Evolutionary conservation across 2,113 vertebrate genomes (phyloP).

Genomic region (Steatornis caripensis): DNA sequence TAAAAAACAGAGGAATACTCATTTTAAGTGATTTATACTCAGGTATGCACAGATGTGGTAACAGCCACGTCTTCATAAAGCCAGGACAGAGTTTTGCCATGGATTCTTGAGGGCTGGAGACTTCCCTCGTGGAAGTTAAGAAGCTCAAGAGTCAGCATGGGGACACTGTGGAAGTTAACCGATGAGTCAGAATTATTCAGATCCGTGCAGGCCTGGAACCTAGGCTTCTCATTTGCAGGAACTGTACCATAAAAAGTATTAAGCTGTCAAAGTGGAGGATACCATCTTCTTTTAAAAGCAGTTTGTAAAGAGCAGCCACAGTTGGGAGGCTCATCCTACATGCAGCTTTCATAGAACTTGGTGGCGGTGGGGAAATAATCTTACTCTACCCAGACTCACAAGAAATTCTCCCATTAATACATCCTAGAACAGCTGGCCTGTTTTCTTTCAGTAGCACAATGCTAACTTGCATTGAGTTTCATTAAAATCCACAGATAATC

Average conservation of each 20-base stretch:
- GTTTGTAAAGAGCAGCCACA: background rate
- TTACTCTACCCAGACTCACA: background rate
- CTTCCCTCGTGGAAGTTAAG: background rate
- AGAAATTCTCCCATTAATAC: background rate
- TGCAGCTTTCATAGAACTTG: background rate
- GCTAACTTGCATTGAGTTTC: background rate
- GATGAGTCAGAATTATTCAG: background rate
- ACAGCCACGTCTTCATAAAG: background rate
- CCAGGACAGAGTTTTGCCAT: background rate
- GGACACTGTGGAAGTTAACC: background rate
- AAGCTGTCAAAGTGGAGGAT: background rate
- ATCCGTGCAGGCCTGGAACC: background rate
- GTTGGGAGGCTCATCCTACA: background rate
- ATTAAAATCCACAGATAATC: background rate
- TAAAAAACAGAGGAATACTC: constrained; percentile 54
- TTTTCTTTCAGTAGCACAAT: background rate
- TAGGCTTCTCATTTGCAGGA: background rate
- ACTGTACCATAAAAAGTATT: background rate
- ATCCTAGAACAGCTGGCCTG: background rate
- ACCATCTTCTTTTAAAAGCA: background rate
- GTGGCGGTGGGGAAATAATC: fast-evolving
- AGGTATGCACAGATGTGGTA: background rate
- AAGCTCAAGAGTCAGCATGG: background rate
- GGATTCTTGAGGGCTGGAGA: background rate
- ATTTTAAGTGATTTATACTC: background rate